Base-by-base conservation (phyloP, 2,113 vertebrate genomes). In the Tiliqua scincoides region DNA sequence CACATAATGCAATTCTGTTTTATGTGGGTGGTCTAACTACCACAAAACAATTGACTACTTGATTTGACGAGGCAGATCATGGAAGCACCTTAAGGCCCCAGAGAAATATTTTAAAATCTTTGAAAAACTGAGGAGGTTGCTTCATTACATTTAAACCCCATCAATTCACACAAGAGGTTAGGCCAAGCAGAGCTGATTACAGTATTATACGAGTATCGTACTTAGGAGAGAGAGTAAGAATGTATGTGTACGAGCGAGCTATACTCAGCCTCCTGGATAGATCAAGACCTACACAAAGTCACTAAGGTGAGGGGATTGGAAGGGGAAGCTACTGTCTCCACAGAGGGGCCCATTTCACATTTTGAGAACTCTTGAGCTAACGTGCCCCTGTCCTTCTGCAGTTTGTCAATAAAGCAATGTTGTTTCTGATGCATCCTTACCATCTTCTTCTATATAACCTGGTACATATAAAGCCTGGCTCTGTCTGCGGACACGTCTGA, bases 381-480 rank as follows among this genome's bases (percentile, higher is more conserved):
- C 18, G n/a, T 48, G 12, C 37, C 11, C 25, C 5, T 2, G 30
- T 63, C 43, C 71, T 0, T 75, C 40, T 10, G 14, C 2, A 9
- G 35, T 71, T 71, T 77, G 32, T n/a, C n/a, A 32, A 61, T 32
- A 37, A 59, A 67, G 32, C 17, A 63, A n/a, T 37, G 17, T 4
- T 65, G 52, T 54, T 87, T 80, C 23, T 57, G 12, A 18, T 37
- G 23, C 25, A 77, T 48, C 43, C 78, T 88, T 91, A 97, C 95
- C 96, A 87, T 97, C 88, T 81, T 94, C 43, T 48, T 94, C 94
- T 82, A 84, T 27, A 20, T 96, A 96, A 85, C 97, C 96, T 89
- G 94, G 92, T 67, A 95, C 14, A 70, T 96, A 96, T 0, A 90
- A 63, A 62, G 91, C 89, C 79, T 37, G 62, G 86, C 94, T 92